These are phyloP conservation scores for Ferdinandea cuprea DNA, from an alignment of 2,888 invertebrate species.

Conservation along the genomic window DNA sequence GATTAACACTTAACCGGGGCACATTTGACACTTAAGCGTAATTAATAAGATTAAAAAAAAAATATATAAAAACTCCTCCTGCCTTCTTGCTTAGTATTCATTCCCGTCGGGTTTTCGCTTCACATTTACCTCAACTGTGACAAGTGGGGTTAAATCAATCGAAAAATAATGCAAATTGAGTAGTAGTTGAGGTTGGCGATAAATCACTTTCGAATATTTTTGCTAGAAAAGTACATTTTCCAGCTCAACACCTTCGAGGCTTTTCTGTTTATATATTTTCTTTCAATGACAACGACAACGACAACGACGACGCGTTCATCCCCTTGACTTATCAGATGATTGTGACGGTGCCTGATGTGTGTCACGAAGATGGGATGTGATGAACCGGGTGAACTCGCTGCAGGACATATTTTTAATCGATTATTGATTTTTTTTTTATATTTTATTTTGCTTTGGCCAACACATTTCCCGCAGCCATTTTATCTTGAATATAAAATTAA, in stretches of 20 bases:
- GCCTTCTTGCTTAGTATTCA: too few species aligned
- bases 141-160: too few species aligned
- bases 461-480: conserved; percentile 1
- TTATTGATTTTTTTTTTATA: conserved; percentile 34
- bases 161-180: too few species aligned
- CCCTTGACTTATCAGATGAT: conserved; percentile 25
- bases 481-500: conserved; percentile 26
- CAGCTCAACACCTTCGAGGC: not conserved
- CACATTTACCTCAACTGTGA: too few species aligned
- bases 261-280: conserved; percentile 3
- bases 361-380: conserved; percentile 7
- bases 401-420: conserved; percentile 29
- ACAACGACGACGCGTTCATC: not conserved
- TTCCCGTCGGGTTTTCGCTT: too few species aligned
- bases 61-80: too few species aligned
- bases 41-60: too few species aligned
- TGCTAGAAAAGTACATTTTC: not conserved
- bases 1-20: too few species aligned
- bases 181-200: too few species aligned
- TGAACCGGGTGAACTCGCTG: not conserved
- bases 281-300: too few species aligned
- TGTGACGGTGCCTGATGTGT: not conserved
- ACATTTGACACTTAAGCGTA: too few species aligned
- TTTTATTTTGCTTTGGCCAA: too few species aligned
- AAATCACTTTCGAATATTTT: not conserved